Base-by-base conservation (phyloP, 2,797 vertebrate species). In the Sylvia borin region DNA sequence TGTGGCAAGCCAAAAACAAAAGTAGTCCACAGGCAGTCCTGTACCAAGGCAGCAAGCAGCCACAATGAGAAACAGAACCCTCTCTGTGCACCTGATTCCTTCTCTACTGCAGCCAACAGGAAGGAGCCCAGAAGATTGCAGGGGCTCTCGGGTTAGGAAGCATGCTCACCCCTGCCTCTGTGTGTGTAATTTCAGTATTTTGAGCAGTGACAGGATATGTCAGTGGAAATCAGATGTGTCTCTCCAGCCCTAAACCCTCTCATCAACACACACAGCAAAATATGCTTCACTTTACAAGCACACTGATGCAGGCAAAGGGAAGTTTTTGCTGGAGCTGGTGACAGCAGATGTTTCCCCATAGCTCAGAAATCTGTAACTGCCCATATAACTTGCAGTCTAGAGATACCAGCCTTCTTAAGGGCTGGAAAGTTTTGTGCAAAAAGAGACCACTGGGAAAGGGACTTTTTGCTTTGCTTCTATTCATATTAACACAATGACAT, bases 11-110 rank as follows among this genome's bases (percentile, higher is more conserved):
- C 34, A 36, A 47, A 87, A 87, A 17, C 61, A 85, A 70, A 76
- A 88, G 43, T 2, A 71, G 17, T 62, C 17, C 36, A 24, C 42
- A 18, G 45, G 22, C 76, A 61, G 34, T 32, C 50, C 40, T 65
- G 31, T 11, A 25, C 20, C 0, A 0, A 84, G n/a, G 36, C 51
- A 88, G 40, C 7, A 57, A 74, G 50, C 0, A 0, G 32, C 19
- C 45, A 15, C 8, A 9, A 24, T 7, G 43, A 68, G 75, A 60
- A 91, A 50, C 14, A 94, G 36, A 89, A 32, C 42, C 40, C 19
- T 67, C 83, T 32, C 42, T 29, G 53, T 1, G 4, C 34, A 34
- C 22, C 64, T 76, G 70, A 76, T 78, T n/a, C 58, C 70, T 60
- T 4, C 16, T 12, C 24, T 17, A 0, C 38, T 36, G 40, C 9